A percentile compares a stretch with the other conserved stretches of the same genome.
phyloP scores from a whole-genome alignment of 2,888 invertebrate species.

The Yponomeuta plumbellus region DNA sequence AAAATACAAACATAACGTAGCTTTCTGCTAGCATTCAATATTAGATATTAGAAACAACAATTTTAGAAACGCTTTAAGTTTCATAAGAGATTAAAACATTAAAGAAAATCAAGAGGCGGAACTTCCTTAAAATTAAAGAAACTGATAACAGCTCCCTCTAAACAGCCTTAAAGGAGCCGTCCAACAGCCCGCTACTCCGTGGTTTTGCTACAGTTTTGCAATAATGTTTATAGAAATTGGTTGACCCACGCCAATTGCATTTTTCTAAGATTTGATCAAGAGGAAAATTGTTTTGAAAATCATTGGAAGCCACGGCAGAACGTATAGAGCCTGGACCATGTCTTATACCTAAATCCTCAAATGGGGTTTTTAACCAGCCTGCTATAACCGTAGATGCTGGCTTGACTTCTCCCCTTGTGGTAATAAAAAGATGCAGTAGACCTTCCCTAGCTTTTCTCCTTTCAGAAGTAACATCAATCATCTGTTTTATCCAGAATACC shows the following conservation, averaged over 20 bases:
- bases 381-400: background rate
- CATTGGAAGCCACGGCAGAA: background rate
- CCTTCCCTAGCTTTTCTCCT: background rate
- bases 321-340: background rate
- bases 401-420: background rate
- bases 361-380: background rate
- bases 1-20: no score
- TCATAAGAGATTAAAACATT: no score
- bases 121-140: no score
- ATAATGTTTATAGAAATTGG: constrained; percentile 11
- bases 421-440: background rate
- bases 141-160: no score
- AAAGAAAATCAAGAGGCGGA: no score
- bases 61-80: no score
- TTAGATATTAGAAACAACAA: no score
- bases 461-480: background rate
- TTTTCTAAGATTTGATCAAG: background rate
- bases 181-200: no score
- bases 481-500: no score
- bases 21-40: no score
- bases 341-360: background rate
- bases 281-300: background rate
- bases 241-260: constrained; percentile 8
- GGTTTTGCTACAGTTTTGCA: background rate
- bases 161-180: no score